A percentile compares a stretch with the other conserved stretches of the same genome.
Evolutionary conservation across 1,140 invertebrate species (phyloP).

Genomic region (Leguminivora glycinivorella): DNA sequence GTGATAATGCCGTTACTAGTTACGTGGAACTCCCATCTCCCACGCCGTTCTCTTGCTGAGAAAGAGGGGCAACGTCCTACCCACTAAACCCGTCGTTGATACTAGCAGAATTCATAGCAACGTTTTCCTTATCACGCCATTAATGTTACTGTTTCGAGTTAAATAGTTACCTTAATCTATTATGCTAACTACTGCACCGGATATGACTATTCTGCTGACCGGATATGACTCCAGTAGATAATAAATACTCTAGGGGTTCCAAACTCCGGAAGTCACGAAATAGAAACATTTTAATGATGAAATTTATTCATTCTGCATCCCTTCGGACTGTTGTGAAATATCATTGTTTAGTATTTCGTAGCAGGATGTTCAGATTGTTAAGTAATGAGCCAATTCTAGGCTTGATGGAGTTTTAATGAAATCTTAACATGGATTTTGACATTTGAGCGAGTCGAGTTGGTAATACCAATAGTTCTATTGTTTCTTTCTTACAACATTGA

Average conservation of each 20-base stretch:
- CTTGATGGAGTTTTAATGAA: slow-evolving; percentile 23
- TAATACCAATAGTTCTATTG: not conserved
- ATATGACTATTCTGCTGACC: not conserved
- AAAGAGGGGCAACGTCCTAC: too few species aligned
- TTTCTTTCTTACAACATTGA: not conserved
- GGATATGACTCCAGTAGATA: not conserved
- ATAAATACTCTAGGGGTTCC: not conserved
- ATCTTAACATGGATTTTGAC: slow-evolving; percentile 7
- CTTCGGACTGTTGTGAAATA: slow-evolving; percentile 5
- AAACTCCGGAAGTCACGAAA: not conserved
- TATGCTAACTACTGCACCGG: too few species aligned
- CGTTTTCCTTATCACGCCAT: too few species aligned
- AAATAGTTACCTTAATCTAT: not conserved
- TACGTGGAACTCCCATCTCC: too few species aligned
- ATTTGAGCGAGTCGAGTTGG: not conserved
- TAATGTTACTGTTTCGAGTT: too few species aligned
- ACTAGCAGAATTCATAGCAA: too few species aligned
- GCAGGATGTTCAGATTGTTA: slow-evolving; percentile 17
- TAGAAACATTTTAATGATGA: not conserved
- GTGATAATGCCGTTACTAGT: too few species aligned
- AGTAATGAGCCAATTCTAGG: not conserved
- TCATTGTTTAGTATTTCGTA: not conserved
- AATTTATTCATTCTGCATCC: not conserved
- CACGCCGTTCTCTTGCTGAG: too few species aligned
- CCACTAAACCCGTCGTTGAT: too few species aligned